Percentiles rank a stretch among this genome's conserved stretches.
Evolutionary conservation across 2,888 invertebrate genomes (phyloP).

Genomic region (Seladonia tumulorum): DNA sequence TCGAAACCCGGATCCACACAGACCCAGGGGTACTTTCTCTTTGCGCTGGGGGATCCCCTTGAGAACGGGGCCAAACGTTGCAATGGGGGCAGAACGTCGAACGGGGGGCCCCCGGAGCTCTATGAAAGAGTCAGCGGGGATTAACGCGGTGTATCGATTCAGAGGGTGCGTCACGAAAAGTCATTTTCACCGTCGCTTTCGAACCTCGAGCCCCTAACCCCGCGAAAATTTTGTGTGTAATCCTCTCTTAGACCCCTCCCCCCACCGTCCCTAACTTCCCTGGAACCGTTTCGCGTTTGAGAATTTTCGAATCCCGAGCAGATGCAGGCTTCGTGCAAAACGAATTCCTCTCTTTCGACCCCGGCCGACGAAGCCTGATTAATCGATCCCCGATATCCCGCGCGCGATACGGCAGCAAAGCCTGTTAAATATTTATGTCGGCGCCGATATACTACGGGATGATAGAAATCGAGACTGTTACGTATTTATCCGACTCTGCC

Average conservation of each 20-base stretch:
- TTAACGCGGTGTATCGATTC: slow-evolving; percentile 66
- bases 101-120: slow-evolving; percentile 7
- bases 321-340: neutral
- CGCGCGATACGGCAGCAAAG: neutral
- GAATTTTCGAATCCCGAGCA: slow-evolving; percentile 23
- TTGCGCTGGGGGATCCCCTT: slow-evolving; percentile 72
- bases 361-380: neutral
- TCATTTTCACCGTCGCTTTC: slow-evolving; percentile 52
- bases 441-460: neutral
- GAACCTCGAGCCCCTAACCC: slow-evolving; percentile 9
- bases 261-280: slow-evolving; percentile 22
- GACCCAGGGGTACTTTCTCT: slow-evolving; percentile 49
- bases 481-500: neutral
- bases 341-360: neutral
- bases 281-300: slow-evolving; percentile 35
- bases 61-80: slow-evolving; percentile 78
- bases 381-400: neutral
- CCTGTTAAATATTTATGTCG: slow-evolving; percentile 30
- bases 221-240: slow-evolving; percentile 36
- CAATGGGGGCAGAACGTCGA: slow-evolving; percentile 31
- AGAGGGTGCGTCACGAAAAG: slow-evolving; percentile 59
- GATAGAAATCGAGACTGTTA: neutral
- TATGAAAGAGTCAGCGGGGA: slow-evolving; percentile 63
- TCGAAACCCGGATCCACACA: slow-evolving; percentile 59
- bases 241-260: slow-evolving; percentile 41